These are phyloP conservation scores for Odontocerum albicorne DNA, from an alignment of 2,888 invertebrate genomes.

Conservation along the genomic window DNA sequence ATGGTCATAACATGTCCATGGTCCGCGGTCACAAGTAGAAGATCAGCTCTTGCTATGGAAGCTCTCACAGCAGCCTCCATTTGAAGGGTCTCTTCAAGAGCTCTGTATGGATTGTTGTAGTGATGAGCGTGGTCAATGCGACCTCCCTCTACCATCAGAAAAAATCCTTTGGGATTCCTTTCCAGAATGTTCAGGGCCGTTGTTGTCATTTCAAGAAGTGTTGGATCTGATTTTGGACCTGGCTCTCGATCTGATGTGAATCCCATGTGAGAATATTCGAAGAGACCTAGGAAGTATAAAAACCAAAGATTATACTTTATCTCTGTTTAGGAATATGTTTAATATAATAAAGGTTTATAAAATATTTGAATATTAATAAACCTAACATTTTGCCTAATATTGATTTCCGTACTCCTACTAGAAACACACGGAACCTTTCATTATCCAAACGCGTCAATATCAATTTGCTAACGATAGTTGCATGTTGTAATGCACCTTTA, in stretches of 20 bases:
- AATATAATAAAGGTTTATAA: no score
- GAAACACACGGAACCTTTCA: no score
- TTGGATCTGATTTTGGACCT: constrained; percentile 69
- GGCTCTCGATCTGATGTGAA: constrained; percentile 74
- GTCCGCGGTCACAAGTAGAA: constrained; percentile 77
- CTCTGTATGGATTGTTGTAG: constrained; percentile 76
- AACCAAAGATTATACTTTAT: no score
- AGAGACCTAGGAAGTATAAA: no score
- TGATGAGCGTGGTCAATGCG: constrained; percentile 81
- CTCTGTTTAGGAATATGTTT: no score
- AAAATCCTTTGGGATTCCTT: constrained; percentile 74
- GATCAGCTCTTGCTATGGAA: constrained; percentile 68
- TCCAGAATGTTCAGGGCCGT: constrained; percentile 70
- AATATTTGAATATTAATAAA: no score
- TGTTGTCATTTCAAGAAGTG: constrained; percentile 75
- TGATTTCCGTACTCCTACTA: no score
- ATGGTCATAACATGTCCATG: constrained; percentile 81
- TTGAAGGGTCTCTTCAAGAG: constrained; percentile 75
- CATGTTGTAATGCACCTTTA: no score
- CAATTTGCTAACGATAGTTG: no score
- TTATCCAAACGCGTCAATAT: no score
- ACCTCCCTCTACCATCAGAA: constrained; percentile 76
- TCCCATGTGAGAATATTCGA: constrained; percentile 79
- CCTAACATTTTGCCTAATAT: no score
- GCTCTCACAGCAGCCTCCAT: constrained; percentile 73